Percentiles rank a stretch among this genome's conserved stretches.
Evolutionary conservation across 2,888 invertebrate species (phyloP).

Genomic region (Parnassius smintheus): DNA sequence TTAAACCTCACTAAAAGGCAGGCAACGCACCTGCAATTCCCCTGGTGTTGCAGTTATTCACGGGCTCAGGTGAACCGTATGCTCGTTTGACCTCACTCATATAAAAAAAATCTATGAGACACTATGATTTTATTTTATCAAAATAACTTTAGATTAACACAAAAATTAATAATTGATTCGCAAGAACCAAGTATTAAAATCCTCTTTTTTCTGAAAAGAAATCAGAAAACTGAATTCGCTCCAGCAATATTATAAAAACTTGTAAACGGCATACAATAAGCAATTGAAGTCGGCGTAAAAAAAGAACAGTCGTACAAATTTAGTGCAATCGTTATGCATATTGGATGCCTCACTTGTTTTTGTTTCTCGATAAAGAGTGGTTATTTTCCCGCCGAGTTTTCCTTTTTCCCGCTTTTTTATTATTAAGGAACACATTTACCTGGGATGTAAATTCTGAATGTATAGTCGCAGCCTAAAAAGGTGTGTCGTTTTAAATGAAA

Average conservation of each 20-base stretch:
- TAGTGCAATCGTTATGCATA: constrained; percentile 77
- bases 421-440: constrained; percentile 65
- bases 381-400: constrained; percentile 56
- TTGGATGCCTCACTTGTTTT: constrained; percentile 67
- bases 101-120: no score
- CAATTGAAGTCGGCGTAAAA: constrained; percentile 64
- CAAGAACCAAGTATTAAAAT: no score
- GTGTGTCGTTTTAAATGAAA: constrained; percentile 31
- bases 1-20: no score
- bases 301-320: constrained; percentile 63
- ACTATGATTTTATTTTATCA: no score
- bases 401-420: constrained; percentile 65
- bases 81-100: no score
- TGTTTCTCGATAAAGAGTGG: constrained; percentile 72
- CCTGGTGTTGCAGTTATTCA: no score
- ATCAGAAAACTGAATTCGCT: constrained; percentile 14
- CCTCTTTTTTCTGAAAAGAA: no score
- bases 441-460: constrained; percentile 58
- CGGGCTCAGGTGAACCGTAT: no score
- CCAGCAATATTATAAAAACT: constrained; percentile 37
- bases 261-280: constrained; percentile 61
- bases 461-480: constrained; percentile 46
- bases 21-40: no score
- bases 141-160: no score
- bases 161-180: no score